These are phyloP conservation scores for Thamnaconus septentrionalis DNA, from an alignment of 2,113 vertebrate genomes.

Conservation along the genomic window DNA sequence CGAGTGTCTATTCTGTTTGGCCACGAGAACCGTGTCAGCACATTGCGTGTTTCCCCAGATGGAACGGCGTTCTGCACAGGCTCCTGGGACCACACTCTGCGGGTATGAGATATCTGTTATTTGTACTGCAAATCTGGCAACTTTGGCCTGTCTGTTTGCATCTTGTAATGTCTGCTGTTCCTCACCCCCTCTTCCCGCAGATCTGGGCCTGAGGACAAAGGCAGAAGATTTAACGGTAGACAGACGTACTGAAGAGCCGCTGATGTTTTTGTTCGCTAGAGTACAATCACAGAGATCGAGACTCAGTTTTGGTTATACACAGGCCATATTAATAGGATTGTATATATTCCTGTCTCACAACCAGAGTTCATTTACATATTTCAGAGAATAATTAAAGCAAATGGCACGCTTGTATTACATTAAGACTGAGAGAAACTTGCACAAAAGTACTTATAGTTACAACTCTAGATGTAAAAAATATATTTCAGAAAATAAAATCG, in stretches of 20 bases:
- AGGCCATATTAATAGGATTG: constrained; percentile 57
- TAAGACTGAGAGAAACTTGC: constrained; percentile 41
- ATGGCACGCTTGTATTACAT: constrained; percentile 48
- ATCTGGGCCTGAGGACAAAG: constrained; percentile 73
- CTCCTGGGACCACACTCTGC: constrained; percentile 97
- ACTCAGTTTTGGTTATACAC: constrained; percentile 63
- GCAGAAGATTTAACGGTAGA: constrained; percentile 26
- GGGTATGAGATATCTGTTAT: constrained; percentile 70
- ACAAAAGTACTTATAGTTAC: constrained; percentile 45
- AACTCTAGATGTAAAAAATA: constrained; percentile 45
- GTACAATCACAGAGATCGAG: constrained; percentile 68
- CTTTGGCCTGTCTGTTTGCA: background rate
- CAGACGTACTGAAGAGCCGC: constrained; percentile 38
- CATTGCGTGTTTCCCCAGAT: constrained; percentile 91
- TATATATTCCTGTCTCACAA: constrained; percentile 58
- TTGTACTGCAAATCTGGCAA: background rate
- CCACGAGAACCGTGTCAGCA: constrained; percentile 96
- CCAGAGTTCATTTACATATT: constrained; percentile 55
- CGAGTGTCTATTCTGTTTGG: constrained; percentile 95
- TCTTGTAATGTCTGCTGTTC: constrained; percentile 6
- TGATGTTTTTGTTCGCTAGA: constrained; percentile 60
- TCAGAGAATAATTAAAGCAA: constrained; percentile 51
- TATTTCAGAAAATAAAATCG: constrained; percentile 54
- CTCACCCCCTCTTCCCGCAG: constrained; percentile 45
- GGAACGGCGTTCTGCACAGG: constrained; percentile 95